Percentiles rank a stretch among this genome's conserved stretches.
Conservation (phyloP, 2,797 vertebrate genomes). For the Eulemur coronatus region DNA sequence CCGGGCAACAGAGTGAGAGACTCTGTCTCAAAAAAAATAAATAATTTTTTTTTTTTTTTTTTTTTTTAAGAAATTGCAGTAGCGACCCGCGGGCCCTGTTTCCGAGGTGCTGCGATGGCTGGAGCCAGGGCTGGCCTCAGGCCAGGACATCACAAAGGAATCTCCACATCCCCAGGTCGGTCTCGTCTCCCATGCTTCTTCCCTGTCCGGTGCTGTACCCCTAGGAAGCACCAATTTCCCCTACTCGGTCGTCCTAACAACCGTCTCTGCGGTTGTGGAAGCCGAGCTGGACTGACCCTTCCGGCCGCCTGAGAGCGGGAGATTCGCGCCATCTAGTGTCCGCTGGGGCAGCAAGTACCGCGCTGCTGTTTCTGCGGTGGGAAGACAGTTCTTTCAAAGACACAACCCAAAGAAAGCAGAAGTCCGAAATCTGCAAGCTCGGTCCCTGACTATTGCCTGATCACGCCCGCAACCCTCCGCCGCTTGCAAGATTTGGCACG, state of each 20-base stretch:
- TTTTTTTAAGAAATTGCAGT: not conserved
- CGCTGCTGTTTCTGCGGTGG: rapidly evolving
- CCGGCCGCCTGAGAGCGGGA: rapidly evolving
- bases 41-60: too few relatives aligned
- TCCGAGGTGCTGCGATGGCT: not conserved
- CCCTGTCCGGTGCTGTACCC: not conserved
- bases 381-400: not conserved
- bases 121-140: too few relatives aligned
- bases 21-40: too few relatives aligned
- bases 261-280: rapidly evolving
- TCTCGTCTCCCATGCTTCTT: not conserved
- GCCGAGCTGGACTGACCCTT: rapidly evolving
- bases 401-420: rapidly evolving
- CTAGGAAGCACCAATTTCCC: not conserved
- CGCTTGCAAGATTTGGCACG: rapidly evolving
- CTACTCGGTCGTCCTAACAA: rapidly evolving
- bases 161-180: not conserved
- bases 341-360: rapidly evolving
- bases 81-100: not conserved
- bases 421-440: too few relatives aligned
- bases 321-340: not conserved
- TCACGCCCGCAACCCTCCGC: not conserved
- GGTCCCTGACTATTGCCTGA: rapidly evolving
- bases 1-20: too few relatives aligned
- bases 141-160: not conserved